These are phyloP conservation scores for Dicrurus megarhynchus DNA, from an alignment of 2,113 vertebrate genomes.

Conservation along the genomic window DNA sequence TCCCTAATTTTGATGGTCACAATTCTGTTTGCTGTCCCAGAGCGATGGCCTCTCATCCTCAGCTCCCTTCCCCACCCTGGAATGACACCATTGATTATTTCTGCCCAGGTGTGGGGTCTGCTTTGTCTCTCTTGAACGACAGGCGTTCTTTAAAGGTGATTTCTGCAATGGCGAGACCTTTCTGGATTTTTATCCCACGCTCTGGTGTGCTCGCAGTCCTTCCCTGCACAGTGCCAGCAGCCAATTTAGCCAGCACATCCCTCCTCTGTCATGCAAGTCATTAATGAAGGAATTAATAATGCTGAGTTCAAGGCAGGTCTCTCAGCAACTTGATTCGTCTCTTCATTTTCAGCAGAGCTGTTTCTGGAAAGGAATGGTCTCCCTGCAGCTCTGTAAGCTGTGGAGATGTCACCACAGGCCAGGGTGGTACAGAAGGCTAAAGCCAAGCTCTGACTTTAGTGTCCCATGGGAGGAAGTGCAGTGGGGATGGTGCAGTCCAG, in stretches of 20 bases:
- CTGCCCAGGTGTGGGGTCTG: not conserved
- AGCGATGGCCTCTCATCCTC: not conserved
- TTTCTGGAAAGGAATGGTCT: not conserved
- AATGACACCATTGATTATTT: not conserved
- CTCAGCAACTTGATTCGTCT: not conserved
- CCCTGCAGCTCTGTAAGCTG: not conserved
- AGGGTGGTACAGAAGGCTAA: fast-evolving
- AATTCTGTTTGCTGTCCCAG: not conserved
- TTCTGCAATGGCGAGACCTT: not conserved
- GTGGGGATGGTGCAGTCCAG: fast-evolving
- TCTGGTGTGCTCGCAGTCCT: not conserved
- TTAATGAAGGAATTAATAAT: slow-evolving; percentile 5
- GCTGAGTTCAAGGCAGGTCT: not conserved
- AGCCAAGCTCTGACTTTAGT: fast-evolving
- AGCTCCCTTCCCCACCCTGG: not conserved
- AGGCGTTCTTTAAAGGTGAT: not conserved
- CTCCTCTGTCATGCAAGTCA: not conserved
- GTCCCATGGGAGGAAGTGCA: not conserved
- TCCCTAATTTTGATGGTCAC: not conserved
- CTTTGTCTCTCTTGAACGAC: not conserved
- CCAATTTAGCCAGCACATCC: not conserved
- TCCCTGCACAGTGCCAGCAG: not conserved
- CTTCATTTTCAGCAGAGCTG: not conserved
- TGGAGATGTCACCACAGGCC: fast-evolving
- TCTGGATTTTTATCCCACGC: not conserved